Conservation (phyloP, 2,113 vertebrate genomes). For the Dromaius novaehollandiae region DNA sequence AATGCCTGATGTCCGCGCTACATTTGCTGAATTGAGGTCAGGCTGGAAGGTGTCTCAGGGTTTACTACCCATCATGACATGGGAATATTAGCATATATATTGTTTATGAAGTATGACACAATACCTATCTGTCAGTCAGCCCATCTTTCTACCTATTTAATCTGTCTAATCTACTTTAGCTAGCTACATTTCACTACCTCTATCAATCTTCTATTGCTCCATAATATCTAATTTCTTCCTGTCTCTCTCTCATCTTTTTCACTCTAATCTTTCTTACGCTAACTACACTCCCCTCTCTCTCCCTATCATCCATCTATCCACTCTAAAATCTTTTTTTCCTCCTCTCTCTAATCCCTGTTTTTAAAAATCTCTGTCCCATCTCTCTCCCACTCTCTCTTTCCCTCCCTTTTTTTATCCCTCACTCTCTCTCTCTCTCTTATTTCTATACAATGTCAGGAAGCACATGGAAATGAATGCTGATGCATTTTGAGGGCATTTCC, state of each 20-base stretch:
- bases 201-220: conserved; percentile 70
- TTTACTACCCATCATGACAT: conserved; percentile 71
- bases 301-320: conserved; percentile 69
- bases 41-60: conserved; percentile 71
- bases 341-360: conserved; percentile 63
- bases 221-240: conserved; percentile 60
- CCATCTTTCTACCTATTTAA: conserved; percentile 68
- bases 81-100: conserved; percentile 72
- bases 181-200: conserved; percentile 70
- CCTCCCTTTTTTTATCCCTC: conserved; percentile 5
- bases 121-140: conserved; percentile 73
- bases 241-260: conserved; percentile 68
- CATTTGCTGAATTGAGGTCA: conserved; percentile 70
- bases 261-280: conserved; percentile 68
- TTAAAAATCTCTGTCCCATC: conserved; percentile 59
- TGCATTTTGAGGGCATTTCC: neutral
- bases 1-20: conserved; percentile 65
- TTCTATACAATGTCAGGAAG: neutral
- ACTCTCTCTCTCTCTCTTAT: conserved; percentile 33
- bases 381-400: conserved; percentile 58
- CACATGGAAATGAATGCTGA: neutral
- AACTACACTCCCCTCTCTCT: conserved; percentile 67
- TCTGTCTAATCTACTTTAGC: conserved; percentile 68
- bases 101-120: conserved; percentile 71
- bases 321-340: conserved; percentile 33